These are phyloP conservation scores for Perdita meconis DNA, from an alignment of 2,888 invertebrate genomes.

Conservation along the genomic window DNA sequence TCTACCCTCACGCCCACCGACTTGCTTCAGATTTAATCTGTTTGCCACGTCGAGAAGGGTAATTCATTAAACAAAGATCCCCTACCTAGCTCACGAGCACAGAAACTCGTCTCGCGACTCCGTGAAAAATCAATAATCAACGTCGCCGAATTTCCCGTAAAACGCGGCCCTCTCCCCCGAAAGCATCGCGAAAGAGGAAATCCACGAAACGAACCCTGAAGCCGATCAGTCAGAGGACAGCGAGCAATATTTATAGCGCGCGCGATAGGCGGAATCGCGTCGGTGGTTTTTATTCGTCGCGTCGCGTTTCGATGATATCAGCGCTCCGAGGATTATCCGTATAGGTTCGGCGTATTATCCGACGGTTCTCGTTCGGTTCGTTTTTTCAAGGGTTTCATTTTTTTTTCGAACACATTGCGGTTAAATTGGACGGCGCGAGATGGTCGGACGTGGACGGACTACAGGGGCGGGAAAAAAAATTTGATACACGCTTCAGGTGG, in stretches of 20 bases:
- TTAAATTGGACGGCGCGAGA: constrained; percentile 25
- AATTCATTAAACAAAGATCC: constrained; percentile 76
- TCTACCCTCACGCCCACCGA: constrained; percentile 68
- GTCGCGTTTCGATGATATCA: constrained; percentile 54
- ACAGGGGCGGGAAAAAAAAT: constrained; percentile 14
- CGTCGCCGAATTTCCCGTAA: constrained; percentile 72
- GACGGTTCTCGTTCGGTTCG: constrained; percentile 30
- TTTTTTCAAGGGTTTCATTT: constrained; percentile 41
- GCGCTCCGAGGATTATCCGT: constrained; percentile 56
- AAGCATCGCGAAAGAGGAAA: no score
- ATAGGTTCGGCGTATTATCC: constrained; percentile 52
- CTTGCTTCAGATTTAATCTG: constrained; percentile 78
- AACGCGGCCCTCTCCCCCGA: no score
- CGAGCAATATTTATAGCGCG: constrained; percentile 50
- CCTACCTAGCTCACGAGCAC: constrained; percentile 41
- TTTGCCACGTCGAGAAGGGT: constrained; percentile 74
- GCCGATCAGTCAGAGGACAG: constrained; percentile 14
- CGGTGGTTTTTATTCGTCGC: constrained; percentile 36
- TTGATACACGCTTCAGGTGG: constrained; percentile 15
- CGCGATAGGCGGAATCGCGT: constrained; percentile 36
- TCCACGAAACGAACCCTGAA: not conserved
- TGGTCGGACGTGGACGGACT: not conserved
- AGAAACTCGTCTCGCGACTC: constrained; percentile 45
- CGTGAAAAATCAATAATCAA: constrained; percentile 76
- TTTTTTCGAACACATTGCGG: constrained; percentile 38